phyloP scores from a whole-genome alignment of 2,888 invertebrate genomes.

The Oscheius sp. region DNA sequence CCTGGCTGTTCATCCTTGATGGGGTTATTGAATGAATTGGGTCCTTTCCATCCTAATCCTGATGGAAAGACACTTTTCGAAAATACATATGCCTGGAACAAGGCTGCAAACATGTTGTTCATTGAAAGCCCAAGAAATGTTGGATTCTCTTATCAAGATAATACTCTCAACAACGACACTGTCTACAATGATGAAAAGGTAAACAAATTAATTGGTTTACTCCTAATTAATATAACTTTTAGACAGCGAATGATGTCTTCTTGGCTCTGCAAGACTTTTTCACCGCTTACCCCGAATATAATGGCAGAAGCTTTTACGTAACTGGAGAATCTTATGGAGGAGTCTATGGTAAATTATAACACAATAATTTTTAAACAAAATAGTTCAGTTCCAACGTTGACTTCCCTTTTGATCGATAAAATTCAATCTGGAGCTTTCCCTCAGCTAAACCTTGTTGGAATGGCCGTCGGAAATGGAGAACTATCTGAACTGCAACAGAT shows the following conservation, averaged over 20 bases:
- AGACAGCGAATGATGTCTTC: slow-evolving; percentile 72
- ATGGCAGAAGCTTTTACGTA: slow-evolving; percentile 71
- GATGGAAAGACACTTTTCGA: slow-evolving; percentile 67
- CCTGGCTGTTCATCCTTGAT: slow-evolving; percentile 62
- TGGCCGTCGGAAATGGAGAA: slow-evolving; percentile 64
- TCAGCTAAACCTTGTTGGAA: slow-evolving; percentile 57
- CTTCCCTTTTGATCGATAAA: slow-evolving; percentile 46
- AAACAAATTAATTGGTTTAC: background rate
- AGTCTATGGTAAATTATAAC: no score
- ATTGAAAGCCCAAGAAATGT: slow-evolving; percentile 75
- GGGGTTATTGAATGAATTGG: slow-evolving; percentile 52
- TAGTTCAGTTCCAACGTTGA: slow-evolving; percentile 56
- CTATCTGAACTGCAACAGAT: slow-evolving; percentile 55
- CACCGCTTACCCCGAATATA: slow-evolving; percentile 72
- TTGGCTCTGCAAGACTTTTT: slow-evolving; percentile 73
- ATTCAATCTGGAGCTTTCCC: slow-evolving; percentile 44
- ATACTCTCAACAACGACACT: slow-evolving; percentile 42
- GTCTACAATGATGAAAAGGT: slow-evolving; percentile 53
- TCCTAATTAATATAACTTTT: slow-evolving; percentile 25
- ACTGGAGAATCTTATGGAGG: slow-evolving; percentile 60
- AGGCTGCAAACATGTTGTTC: slow-evolving; percentile 74
- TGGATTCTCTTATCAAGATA: slow-evolving; percentile 73
- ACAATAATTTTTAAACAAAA: no score
- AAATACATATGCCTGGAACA: slow-evolving; percentile 70
- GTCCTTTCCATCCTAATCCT: slow-evolving; percentile 62